Evolutionary conservation across 1,140 invertebrate genomes (phyloP), one percentile per base, ranked within the genome.

Genomic region (Megathymus violae): DNA sequence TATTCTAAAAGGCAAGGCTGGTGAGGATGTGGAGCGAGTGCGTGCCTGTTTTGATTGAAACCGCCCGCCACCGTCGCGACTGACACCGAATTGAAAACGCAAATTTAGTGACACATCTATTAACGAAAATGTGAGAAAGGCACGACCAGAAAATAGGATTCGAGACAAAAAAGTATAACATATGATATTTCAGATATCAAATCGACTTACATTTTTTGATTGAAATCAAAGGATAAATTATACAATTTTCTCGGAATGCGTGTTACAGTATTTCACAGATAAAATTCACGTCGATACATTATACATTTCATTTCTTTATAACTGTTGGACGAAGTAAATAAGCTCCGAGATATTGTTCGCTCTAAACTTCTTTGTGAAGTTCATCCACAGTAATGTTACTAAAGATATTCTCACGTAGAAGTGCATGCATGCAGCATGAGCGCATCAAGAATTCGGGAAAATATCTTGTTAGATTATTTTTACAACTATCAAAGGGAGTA

Each of bases 11-110:
- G 85, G 84, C 82, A 70, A 67, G 67, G 69, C 76, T 77, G 84
- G 83, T 80, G 85, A 85, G 85, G 87, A 89, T 88, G 79, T 86
- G 85, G 77, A 81, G 76, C 82, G 84, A 85, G 81, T 90, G 88
- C 88, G 88, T 90, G 84, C 85, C 74, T 70, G 78, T 81, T 88
- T 85, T 90, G 88, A 90, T 90, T 90, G 88, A 90, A 90, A 87
- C 85, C 85, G 60, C 78, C 82, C 79, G 44, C 72, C 67, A 65
- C 73, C 74, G 54, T 63, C 80, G 83, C 76, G 64, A 63, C 76
- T 79, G 74, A 75, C 80, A 59, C 72, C 69, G 80, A 89, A 89
- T 88, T 86, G 85, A 89, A 89, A 89, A 88, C 85, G 85, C 87
- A 86, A 88, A 88, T 89, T 86, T 82, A 86, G 67, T 88, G 85